A percentile compares a stretch with the other conserved stretches of the same genome.
phyloP scores from a whole-genome alignment of 1,140 invertebrate species.

The Dinothrombium tinctorium region DNA sequence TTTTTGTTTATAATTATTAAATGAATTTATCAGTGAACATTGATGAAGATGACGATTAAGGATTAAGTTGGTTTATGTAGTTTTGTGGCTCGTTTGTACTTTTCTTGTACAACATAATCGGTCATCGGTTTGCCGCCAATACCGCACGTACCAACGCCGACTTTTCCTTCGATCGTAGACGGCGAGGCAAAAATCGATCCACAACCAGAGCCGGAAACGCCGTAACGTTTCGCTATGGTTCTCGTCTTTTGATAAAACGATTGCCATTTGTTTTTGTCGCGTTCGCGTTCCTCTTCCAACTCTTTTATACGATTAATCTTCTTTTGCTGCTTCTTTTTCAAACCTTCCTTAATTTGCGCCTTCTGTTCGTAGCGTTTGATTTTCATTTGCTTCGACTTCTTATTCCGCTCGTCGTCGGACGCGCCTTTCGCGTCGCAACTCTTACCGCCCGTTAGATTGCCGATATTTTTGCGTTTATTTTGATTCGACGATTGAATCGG shows the following conservation, averaged over 20 bases:
- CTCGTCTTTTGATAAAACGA: slow-evolving; percentile 36
- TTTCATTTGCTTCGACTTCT: no score
- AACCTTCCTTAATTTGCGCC: slow-evolving; percentile 66
- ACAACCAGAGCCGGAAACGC: background rate
- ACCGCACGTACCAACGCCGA: slow-evolving; percentile 87
- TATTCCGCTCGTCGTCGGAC: no score
- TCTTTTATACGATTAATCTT: slow-evolving; percentile 36
- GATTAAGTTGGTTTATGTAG: no score
- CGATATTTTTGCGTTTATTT: no score
- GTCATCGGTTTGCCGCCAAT: slow-evolving; percentile 88
- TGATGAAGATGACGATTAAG: no score
- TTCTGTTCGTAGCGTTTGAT: no score
- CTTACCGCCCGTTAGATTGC: no score
- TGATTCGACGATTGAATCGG: slow-evolving; percentile 1
- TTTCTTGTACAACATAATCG: slow-evolving; percentile 26
- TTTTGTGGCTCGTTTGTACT: slow-evolving; percentile 2
- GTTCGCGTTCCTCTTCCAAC: slow-evolving; percentile 76
- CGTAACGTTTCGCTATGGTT: background rate
- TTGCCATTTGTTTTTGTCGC: slow-evolving; percentile 89
- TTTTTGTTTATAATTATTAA: no score
- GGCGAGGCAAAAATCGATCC: slow-evolving; percentile 63
- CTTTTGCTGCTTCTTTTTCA: slow-evolving; percentile 82
- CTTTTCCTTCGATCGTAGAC: slow-evolving; percentile 65
- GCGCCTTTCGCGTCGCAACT: no score
- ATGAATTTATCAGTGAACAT: no score